Percentiles rank a stretch among this genome's conserved stretches.
Evolutionary conservation across 2,888 invertebrate species (phyloP).

Genomic region (Lymantria monacha): DNA sequence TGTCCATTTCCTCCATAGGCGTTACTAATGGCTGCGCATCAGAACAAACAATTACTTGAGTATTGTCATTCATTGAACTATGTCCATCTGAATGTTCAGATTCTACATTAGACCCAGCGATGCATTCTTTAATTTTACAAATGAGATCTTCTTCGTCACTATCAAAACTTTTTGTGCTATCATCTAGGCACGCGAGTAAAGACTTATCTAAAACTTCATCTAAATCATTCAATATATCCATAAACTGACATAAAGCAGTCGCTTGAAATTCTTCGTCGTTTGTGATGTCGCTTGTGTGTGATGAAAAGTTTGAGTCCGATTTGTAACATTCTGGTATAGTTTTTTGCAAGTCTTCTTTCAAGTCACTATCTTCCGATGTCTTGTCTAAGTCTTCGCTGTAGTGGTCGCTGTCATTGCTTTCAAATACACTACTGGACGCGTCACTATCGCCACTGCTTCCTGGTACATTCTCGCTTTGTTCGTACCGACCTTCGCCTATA

Average conservation of each 20-base stretch:
- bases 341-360: constrained; percentile 71
- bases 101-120: constrained; percentile 43
- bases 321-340: constrained; percentile 74
- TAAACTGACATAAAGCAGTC: constrained; percentile 73
- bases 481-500: constrained; percentile 66
- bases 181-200: constrained; percentile 69
- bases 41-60: constrained; percentile 59
- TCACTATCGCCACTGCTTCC: constrained; percentile 66
- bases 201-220: constrained; percentile 83
- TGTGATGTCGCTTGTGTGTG: constrained; percentile 67
- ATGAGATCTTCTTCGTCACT: constrained; percentile 76
- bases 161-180: constrained; percentile 57
- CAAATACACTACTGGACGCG: constrained; percentile 57
- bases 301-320: constrained; percentile 71
- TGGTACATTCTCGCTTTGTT: constrained; percentile 60
- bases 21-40: constrained; percentile 43
- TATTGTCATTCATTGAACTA: constrained; percentile 64
- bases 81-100: constrained; percentile 51
- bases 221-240: constrained; percentile 81
- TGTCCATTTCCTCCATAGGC: constrained; percentile 42
- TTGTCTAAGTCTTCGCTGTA: constrained; percentile 57
- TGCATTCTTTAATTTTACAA: constrained; percentile 69
- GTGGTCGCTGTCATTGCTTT: constrained; percentile 56
- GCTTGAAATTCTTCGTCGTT: constrained; percentile 77
- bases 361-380: constrained; percentile 65